A percentile compares a stretch with the other conserved stretches of the same genome.
phyloP scores from a whole-genome alignment of 2,113 vertebrate genomes.

The Coturnix japonica region DNA sequence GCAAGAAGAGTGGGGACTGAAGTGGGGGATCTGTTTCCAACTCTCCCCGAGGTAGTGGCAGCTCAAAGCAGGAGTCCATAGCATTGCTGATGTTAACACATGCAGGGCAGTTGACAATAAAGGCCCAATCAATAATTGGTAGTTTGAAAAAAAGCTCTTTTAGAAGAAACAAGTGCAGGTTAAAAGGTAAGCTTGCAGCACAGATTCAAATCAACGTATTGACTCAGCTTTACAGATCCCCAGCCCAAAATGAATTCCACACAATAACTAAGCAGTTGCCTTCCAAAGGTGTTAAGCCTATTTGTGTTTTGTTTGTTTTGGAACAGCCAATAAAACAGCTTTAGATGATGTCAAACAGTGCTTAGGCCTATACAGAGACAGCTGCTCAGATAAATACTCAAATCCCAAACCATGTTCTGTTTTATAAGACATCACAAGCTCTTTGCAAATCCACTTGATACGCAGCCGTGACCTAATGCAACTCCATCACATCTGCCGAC shows the following conservation, averaged over 20 bases:
- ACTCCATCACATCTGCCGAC: constrained; percentile 36
- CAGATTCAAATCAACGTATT: constrained; percentile 42
- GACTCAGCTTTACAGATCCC: constrained; percentile 59
- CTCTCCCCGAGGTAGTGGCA: background rate
- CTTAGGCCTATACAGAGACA: constrained; percentile 56
- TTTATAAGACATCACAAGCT: constrained; percentile 67
- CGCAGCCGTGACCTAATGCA: constrained; percentile 37
- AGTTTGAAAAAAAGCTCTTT: background rate
- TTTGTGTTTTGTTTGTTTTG: constrained; percentile 68
- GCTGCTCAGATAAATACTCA: constrained; percentile 66
- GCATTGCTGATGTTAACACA: background rate
- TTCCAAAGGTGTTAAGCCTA: constrained; percentile 71
- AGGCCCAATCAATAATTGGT: background rate
- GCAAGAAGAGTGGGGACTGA: background rate
- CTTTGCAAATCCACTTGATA: constrained; percentile 70
- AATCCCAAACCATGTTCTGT: constrained; percentile 46
- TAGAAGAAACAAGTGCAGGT: constrained; percentile 44
- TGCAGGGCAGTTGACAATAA: background rate
- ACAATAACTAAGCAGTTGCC: constrained; percentile 57
- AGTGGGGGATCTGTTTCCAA: background rate
- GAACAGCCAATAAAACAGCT: constrained; percentile 67
- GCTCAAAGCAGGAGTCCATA: constrained; percentile 14
- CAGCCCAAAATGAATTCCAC: constrained; percentile 55
- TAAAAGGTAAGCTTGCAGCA: constrained; percentile 46
- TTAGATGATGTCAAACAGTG: constrained; percentile 67